Evolutionary conservation across 1,140 invertebrate genomes (phyloP), one percentile per base, ranked within the genome.

Genomic region (Pseudomyrmex dendroicus): DNA sequence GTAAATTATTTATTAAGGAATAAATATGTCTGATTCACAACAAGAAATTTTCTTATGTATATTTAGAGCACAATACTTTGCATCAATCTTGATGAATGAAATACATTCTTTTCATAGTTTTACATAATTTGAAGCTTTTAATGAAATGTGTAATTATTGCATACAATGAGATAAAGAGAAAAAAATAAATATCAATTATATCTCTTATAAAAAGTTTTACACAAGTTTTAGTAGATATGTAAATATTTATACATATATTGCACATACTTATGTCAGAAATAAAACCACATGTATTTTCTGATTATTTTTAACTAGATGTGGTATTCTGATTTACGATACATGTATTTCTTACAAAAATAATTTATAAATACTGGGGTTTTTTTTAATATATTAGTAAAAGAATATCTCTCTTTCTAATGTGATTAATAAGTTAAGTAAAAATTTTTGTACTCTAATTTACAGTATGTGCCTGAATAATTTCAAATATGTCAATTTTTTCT

Each of bases 291-390:
- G 15, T 56, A 56, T 50, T 82, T 59, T 22, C 48, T 84, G 8
- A 84, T 17, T 20, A 1, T 67, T 74, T 87, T 84, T 77, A 86
- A 70, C 57, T 76, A n/a, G 52, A 63, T 54, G 54, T 44, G 4
- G 44, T 68, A 77, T 35, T 35, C n/a, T 61, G 17, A 35, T 63
- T 80, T 64, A 72, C 76, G 35, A 85, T 46, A 68, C 20, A 22
- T 56, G n/a, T 50, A 13, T 2, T 44, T 74, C 48, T 84, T 86
- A 86, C 35, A 87, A 87, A 87, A 87, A 87, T 87, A 87, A 87
- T 87, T 74, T 82, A 80, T 74, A 56, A 80, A 66, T 86, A 83
- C 64, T 61, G 50, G 63, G 12, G 67, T 48, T 78, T 59, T 52
- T 68, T 68, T 35, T 22, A 57, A 4, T n/a, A 48, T 62, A 20